These are phyloP conservation scores for Myotis pilosus DNA, from an alignment of 2,797 vertebrate species.

Conservation along the genomic window DNA sequence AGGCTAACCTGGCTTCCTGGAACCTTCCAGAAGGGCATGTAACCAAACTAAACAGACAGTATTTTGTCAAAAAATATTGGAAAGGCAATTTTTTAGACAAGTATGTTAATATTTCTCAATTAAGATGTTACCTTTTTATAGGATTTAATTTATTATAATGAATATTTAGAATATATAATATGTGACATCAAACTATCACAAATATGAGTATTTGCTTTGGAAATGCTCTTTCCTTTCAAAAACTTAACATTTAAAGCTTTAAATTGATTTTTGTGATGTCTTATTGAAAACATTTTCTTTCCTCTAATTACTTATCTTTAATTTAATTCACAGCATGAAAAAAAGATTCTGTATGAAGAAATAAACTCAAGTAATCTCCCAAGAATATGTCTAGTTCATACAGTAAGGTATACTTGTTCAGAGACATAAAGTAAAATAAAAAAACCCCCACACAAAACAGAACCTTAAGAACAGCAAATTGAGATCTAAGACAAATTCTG, in stretches of 20 bases:
- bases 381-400: not conserved
- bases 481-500: not conserved
- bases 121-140: not conserved
- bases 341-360: conserved; percentile 5
- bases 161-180: conserved; percentile 35
- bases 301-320: not conserved
- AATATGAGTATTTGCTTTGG: conserved; percentile 1
- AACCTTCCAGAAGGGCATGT: not conserved
- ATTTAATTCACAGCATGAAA: not conserved
- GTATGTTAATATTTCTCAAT: not conserved
- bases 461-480: not conserved
- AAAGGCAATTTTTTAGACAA: not conserved
- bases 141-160: not conserved
- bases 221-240: not conserved
- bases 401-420: not conserved
- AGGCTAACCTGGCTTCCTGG: not conserved
- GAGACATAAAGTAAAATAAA: not conserved
- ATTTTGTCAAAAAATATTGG: not conserved
- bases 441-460: not conserved
- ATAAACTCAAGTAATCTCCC: not conserved
- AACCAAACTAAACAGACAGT: not conserved
- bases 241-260: conserved; percentile 29
- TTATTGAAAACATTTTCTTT: not conserved
- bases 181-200: not conserved
- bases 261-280: not conserved